Conservation (phyloP, 2,113 vertebrate genomes). For the Chlamydotis undulata region DNA sequence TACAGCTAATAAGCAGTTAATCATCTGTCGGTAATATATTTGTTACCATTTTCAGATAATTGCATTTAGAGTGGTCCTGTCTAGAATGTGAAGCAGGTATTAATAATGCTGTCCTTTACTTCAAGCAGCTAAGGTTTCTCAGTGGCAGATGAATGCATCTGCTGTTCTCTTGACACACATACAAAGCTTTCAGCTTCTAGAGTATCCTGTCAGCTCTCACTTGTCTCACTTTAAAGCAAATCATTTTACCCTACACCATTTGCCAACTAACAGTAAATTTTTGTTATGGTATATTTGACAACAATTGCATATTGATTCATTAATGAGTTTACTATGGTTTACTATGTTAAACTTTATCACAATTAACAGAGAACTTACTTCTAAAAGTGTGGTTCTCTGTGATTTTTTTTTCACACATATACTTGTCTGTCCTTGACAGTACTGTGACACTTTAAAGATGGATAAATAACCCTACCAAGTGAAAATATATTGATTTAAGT, state of each 20-base stretch:
- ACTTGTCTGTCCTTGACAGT: neutral
- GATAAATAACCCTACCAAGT: neutral
- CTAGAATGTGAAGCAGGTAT: neutral
- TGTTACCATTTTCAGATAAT: slow-evolving; percentile 37
- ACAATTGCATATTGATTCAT: slow-evolving; percentile 37
- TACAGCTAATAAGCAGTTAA: slow-evolving; percentile 20
- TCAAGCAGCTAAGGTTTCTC: slow-evolving; percentile 7
- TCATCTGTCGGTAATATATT: neutral
- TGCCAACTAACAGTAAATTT: slow-evolving; percentile 75
- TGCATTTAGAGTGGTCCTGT: neutral
- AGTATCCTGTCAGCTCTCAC: slow-evolving; percentile 18
- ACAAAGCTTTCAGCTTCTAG: slow-evolving; percentile 2
- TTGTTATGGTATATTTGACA: slow-evolving; percentile 74
- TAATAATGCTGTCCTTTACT: slow-evolving; percentile 12
- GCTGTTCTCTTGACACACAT: neutral
- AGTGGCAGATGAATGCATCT: slow-evolving; percentile 12
- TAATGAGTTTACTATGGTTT: slow-evolving; percentile 67
- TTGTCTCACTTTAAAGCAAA: slow-evolving; percentile 32
- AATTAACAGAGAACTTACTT: slow-evolving; percentile 51
- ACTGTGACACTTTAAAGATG: neutral
- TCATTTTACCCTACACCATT: slow-evolving; percentile 46
- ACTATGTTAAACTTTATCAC: slow-evolving; percentile 56
- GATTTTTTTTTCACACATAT: neutral
- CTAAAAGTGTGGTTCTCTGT: neutral
- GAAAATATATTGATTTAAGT: neutral